Evolutionary conservation across 2,888 invertebrate genomes (phyloP), one percentile per base, ranked within the genome.

Genomic region (Scaptomyza caliginosa): DNA sequence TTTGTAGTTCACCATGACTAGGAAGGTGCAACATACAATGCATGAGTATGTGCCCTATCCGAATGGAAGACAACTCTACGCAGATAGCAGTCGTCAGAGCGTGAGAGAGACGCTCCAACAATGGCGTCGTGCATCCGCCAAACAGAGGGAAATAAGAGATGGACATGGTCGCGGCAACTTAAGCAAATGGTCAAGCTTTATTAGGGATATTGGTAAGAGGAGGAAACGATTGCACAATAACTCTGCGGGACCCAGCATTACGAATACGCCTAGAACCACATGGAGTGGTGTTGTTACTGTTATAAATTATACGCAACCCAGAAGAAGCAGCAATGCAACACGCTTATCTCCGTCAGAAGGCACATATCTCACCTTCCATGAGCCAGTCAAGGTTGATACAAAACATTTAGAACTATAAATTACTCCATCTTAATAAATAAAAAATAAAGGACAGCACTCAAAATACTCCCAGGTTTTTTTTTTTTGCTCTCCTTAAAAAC

Each of bases 21-120:
- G 4, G 8, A 34, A 34, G 16, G 16, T 1, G 1, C 2, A 16
- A 7, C 0, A 3, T 16, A 7, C 34, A 8, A 16, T 16, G 34
- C 3, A 11, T 1, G 48, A 60, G 1, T 10, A 26, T 34, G 40
- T 46, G 3, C 2, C n/a, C 0, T 4, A 21, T 0, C 0, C 7
- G 5, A n/a, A 2, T 2, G 10, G 16, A 2, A 13, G 7, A n/a
- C 16, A 19, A 1, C 16, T 40, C 5, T 28, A 45, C 7, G 23
- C 4, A 6, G 28, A 40, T 0, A 67, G 68, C 49, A 67, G 68
- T 34, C n/a, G 0, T 1, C 43, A 50, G 43, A 54, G 52, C 19
- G 10, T 54, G 0, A 11, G 68, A 16, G 49, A 67, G 0, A 16
- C 17, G 8, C 4, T 49, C 0, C 1, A 10, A 2, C 2, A 28